Base-by-base conservation (phyloP, 2,797 vertebrate species). In the Halcyon badia region DNA sequence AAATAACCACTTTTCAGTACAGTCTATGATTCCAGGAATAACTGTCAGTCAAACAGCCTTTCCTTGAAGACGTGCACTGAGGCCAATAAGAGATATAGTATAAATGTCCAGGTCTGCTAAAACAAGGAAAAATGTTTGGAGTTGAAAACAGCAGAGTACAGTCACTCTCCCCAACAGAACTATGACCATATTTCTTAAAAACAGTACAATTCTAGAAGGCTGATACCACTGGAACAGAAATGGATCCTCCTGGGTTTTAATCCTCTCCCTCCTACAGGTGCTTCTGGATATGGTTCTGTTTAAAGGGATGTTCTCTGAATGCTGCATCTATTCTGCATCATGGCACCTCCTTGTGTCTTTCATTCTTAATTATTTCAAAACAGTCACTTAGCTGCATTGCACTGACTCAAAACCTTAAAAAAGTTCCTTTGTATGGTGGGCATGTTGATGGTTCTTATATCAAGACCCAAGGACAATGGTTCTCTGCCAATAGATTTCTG, bases 271-370 rank as follows among this genome's bases (percentile, higher is more conserved):
- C 13, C 48, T 41, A 2, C 0, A 62, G 14, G 7, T 8, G 14
- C 1, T 70, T 9, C 35, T 64, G 44, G 30, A 56, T 19, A 30
- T 13, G 2, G 1, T 25, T 54, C 44, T 49, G 17, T 69, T 75
- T 54, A 57, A 60, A 60, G 51, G 10, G 31, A 25, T 14, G 11
- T 84, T 87, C 39, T 80, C 60, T n/a, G 19, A 68, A 42, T n/a
- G 22, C 11, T 3, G 1, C 2, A 68, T 57, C 61, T 44, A 1
- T 4, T 14, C 5, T 61, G 37, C 17, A 15, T 66, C 0, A 0
- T 39, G 49, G 41, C 35, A 78, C 31, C 22, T 61, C 37, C n/a
- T 44, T 39, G 5, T 25, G 84, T 76, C n/a, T 58, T 85, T 89
- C 64, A 48, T 7, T 84, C 9, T 66, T 44, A 57, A 46, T 46